phyloP scores from a whole-genome alignment of 2,113 vertebrate species.

The Misgurnus anguillicaudatus region DNA sequence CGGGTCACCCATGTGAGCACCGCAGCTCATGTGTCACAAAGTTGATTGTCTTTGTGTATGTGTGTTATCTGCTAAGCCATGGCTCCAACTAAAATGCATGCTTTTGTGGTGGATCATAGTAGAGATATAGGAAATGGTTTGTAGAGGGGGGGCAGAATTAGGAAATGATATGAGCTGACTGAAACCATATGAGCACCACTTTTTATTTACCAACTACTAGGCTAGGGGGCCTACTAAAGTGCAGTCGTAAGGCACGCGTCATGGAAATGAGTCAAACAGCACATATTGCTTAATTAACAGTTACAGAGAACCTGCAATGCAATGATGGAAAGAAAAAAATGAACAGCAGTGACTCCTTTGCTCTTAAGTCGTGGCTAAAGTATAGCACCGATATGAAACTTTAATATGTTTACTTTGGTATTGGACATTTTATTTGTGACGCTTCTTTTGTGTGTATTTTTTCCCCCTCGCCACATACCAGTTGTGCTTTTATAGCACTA shows the following conservation, averaged over 20 bases:
- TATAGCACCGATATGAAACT: constrained; percentile 9
- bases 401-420: not conserved
- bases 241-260: not conserved
- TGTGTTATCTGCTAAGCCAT: too few relatives aligned
- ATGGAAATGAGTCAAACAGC: not conserved
- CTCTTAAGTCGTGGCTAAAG: not conserved
- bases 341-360: not conserved
- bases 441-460: too few relatives aligned
- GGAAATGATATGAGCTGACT: not conserved
- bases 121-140: too few relatives aligned
- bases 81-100: too few relatives aligned
- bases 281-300: not conserved
- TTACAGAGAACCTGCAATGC: not conserved
- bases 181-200: not conserved
- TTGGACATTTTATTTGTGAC: too few relatives aligned
- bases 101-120: too few relatives aligned
- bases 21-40: too few relatives aligned
- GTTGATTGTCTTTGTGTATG: too few relatives aligned
- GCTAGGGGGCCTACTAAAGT: not conserved
- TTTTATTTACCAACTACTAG: too few relatives aligned
- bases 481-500: constrained; percentile 66
- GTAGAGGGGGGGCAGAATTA: too few relatives aligned
- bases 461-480: constrained; percentile 40
- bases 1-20: too few relatives aligned
- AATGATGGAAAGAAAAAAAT: not conserved